Conservation (phyloP, 2,888 invertebrate genomes). For the Piscicola geometra region DNA sequence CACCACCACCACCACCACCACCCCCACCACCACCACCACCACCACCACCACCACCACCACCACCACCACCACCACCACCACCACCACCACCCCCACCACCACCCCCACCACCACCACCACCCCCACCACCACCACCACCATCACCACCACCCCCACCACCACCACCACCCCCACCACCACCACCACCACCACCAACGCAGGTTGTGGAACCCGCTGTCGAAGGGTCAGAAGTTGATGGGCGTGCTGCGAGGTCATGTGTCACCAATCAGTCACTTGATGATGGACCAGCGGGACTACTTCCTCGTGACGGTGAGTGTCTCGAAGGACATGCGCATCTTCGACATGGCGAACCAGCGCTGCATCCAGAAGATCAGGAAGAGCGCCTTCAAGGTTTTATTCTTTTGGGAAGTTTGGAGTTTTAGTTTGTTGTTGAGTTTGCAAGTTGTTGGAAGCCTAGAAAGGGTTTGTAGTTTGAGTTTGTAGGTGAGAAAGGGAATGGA, state of each 20-base stretch:
- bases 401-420: too few relatives aligned
- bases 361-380: constrained; percentile 60
- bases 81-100: too few relatives aligned
- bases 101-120: too few relatives aligned
- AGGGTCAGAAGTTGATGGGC: constrained; percentile 62
- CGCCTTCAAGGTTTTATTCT: constrained; percentile 6
- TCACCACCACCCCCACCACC: too few relatives aligned
- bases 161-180: too few relatives aligned
- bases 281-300: constrained; percentile 66
- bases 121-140: too few relatives aligned
- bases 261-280: constrained; percentile 62
- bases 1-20: too few relatives aligned
- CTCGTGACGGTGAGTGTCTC: constrained; percentile 71
- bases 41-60: too few relatives aligned
- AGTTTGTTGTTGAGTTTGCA: neutral
- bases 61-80: too few relatives aligned
- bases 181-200: neutral
- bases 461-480: neutral
- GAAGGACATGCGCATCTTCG: constrained; percentile 73
- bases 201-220: constrained; percentile 78
- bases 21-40: too few relatives aligned
- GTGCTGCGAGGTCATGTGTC: constrained; percentile 66
- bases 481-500: neutral
- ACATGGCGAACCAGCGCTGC: constrained; percentile 64
- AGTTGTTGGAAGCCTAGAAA: neutral